Base-by-base conservation (phyloP, 1,140 invertebrate genomes). In the Pseudomyrmex concolor region DNA sequence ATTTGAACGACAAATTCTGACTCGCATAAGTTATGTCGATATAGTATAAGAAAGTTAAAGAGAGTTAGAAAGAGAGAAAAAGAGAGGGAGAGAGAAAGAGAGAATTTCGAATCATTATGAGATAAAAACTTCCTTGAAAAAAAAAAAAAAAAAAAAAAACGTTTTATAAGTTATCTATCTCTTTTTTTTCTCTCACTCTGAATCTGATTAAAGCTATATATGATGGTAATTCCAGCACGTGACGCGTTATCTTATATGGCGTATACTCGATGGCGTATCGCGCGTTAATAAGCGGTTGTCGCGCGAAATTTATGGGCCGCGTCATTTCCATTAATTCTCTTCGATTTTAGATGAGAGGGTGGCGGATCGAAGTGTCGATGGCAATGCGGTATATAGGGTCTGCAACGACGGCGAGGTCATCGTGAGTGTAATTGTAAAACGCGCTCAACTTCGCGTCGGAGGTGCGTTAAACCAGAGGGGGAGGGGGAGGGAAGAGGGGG, bases 261-360 rank as follows among this genome's bases (percentile, higher is more conserved):
- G 34, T 43, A 17, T n/a, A 25, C 43, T 70, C 54, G 76, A 63
- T 48, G 78, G 57, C 57, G 67, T 62, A 72, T 72, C 55, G 12
- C 43, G 51, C 72, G 62, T 83, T 83, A 83, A 83, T 83, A 78
- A 83, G 81, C 62, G 72, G 50, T 66, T 57, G 81, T 74, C 71
- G 48, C 51, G 9, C 62, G 13, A 76, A 76, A 83, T 83, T 83
- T 84, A 78, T 84, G 68, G 84, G 55, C 84, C 73, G 51, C 51
- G 73, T 87, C 86, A 78, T 84, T 84, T 84, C 85, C 68, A 87
- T 87, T 84, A 87, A 87, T 87, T 84, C 82, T 55, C 59, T 84
- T 84, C 73, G 82, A 74, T 87, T 87, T 64, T 55, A 87, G 85
- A 62, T 57, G 81, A 76, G 50, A 82, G 70, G 68, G 25, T 22